phyloP scores from a whole-genome alignment of 1,140 invertebrate genomes.

The Homarus americanus region DNA sequence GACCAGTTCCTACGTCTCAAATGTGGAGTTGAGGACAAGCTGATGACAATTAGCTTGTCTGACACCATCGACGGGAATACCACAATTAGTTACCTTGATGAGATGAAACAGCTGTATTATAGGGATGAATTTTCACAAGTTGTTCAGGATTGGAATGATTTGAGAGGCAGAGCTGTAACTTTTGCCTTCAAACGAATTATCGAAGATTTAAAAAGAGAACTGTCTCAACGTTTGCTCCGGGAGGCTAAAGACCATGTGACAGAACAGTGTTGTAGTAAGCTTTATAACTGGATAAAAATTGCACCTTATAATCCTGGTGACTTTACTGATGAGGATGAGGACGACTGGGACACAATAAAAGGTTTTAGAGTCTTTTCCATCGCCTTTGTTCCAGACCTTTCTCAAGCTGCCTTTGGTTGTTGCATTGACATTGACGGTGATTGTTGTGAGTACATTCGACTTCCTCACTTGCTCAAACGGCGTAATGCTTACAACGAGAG shows the following conservation, averaged over 20 bases:
- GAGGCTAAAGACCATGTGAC: conserved; percentile 95
- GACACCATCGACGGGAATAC: conserved; percentile 86
- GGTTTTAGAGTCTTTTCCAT: conserved; percentile 93
- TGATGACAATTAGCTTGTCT: conserved; percentile 86
- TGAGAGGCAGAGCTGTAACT: conserved; percentile 92
- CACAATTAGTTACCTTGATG: conserved; percentile 88
- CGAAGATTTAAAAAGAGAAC: conserved; percentile 92
- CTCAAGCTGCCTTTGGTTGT: conserved; percentile 93
- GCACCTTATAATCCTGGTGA: conserved; percentile 88
- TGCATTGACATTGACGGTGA: conserved; percentile 93
- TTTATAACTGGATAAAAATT: conserved; percentile 95
- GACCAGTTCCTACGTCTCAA: conserved; percentile 93
- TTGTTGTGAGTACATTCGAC: conserved; percentile 91
- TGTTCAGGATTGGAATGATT: conserved; percentile 97
- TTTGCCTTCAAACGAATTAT: conserved; percentile 92
- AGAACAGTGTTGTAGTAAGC: conserved; percentile 88
- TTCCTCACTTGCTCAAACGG: conserved; percentile 91
- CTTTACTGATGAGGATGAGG: conserved; percentile 87
- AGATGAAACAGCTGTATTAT: conserved; percentile 94
- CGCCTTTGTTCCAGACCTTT: conserved; percentile 91
- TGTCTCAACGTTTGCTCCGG: conserved; percentile 87
- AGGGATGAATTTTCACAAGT: conserved; percentile 97
- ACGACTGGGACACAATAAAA: conserved; percentile 92
- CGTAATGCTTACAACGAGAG: conserved; percentile 86
- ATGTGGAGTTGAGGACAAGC: conserved; percentile 92